Conservation (phyloP, 2,888 invertebrate genomes). For the Rosalia funebris region DNA sequence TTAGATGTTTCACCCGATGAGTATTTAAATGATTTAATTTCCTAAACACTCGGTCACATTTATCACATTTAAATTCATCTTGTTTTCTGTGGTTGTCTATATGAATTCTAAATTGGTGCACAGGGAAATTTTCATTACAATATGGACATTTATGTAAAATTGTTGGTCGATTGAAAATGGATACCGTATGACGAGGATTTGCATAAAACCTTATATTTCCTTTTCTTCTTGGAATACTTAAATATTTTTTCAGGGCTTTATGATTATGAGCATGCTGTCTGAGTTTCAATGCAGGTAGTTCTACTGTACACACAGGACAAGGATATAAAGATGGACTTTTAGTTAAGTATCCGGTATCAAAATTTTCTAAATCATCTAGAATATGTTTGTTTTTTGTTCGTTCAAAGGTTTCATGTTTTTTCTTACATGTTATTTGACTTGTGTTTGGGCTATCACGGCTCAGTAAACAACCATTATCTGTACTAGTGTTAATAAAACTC, state of each 20-base stretch:
- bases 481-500: neutral
- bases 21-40: conserved; percentile 54
- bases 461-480: conserved; percentile 1
- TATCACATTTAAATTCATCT: conserved; percentile 52
- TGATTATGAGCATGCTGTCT: conserved; percentile 51
- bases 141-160: conserved; percentile 52
- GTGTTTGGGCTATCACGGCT: neutral
- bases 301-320: conserved; percentile 53
- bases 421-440: neutral
- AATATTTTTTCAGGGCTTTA: conserved; percentile 53
- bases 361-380: neutral
- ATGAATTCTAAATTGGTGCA: conserved; percentile 47
- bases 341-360: neutral
- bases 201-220: conserved; percentile 30
- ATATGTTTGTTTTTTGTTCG: neutral
- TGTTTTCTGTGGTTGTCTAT: conserved; percentile 49
- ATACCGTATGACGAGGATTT: conserved; percentile 1
- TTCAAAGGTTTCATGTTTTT: neutral
- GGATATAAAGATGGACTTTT: conserved; percentile 37
- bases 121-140: conserved; percentile 47
- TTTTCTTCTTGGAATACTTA: conserved; percentile 48
- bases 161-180: conserved; percentile 42
- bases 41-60: conserved; percentile 53
- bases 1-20: conserved; percentile 53
- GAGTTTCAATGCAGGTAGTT: conserved; percentile 49